phyloP scores from a whole-genome alignment of 2,797 vertebrate species.

The Avahi laniger region DNA sequence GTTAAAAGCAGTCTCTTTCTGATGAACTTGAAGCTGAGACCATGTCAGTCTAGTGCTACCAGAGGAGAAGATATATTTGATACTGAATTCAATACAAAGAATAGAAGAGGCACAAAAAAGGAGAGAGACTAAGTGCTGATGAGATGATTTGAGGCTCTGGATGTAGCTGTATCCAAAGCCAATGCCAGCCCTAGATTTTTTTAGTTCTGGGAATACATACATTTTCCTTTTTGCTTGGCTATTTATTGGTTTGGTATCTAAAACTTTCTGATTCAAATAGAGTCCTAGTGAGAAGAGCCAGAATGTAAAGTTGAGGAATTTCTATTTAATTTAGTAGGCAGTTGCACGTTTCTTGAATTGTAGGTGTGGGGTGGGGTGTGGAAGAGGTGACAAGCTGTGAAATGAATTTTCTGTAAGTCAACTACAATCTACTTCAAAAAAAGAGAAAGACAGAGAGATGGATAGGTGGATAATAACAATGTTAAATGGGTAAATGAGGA shows the following conservation, averaged over 20 bases:
- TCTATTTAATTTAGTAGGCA: background rate
- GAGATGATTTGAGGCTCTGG: background rate
- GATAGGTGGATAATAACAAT: background rate
- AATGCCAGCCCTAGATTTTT: background rate
- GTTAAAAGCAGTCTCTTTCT: background rate
- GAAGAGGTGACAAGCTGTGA: constrained; percentile 36
- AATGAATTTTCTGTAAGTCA: constrained; percentile 45
- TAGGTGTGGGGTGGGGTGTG: background rate
- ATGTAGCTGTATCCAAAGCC: background rate
- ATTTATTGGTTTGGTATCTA: constrained; percentile 14
- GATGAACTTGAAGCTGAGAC: background rate
- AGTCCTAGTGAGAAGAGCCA: background rate
- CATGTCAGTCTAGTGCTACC: background rate
- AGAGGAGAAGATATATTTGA: background rate
- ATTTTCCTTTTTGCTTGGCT: background rate
- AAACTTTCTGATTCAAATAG: background rate
- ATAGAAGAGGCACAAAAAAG: background rate
- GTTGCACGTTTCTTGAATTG: background rate
- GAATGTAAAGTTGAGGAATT: background rate
- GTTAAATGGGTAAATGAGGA: background rate
- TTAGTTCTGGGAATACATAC: background rate
- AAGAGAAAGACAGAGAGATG: background rate
- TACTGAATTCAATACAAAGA: background rate
- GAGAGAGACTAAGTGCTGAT: background rate
- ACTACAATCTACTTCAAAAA: background rate